Percentiles rank a stretch among this genome's conserved stretches.
Conservation (phyloP, 2,797 vertebrate genomes). For the Tauraco hartlaubi region DNA sequence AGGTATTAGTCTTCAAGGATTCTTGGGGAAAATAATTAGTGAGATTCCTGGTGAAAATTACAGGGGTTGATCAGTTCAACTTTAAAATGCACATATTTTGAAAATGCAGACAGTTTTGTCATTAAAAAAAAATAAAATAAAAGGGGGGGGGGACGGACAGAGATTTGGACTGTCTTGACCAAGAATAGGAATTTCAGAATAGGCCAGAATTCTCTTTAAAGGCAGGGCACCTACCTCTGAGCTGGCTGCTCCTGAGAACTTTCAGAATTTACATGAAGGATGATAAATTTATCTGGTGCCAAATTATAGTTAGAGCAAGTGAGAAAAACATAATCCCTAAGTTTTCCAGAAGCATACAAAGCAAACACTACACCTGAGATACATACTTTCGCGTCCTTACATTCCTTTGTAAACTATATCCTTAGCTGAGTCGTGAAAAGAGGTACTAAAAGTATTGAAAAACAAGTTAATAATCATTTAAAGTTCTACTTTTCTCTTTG, state of each 20-base stretch:
- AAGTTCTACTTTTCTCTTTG: neutral
- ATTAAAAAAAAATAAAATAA: neutral
- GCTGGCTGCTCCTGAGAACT: too few relatives aligned
- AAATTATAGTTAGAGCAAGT: neutral
- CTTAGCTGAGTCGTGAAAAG: neutral
- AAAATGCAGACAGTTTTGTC: neutral
- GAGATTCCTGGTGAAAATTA: neutral
- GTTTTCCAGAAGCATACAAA: neutral
- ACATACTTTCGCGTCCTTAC: neutral
- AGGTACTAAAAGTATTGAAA: neutral
- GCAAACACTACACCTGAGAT: neutral
- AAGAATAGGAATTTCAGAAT: neutral
- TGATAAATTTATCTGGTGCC: neutral
- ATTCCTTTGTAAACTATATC: neutral
- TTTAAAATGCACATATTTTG: neutral
- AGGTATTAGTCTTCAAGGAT: neutral
- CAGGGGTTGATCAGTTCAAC: neutral
- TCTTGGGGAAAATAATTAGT: neutral
- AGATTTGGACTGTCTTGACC: neutral
- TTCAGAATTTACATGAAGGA: neutral
- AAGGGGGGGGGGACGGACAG: fast-evolving
- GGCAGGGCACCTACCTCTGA: neutral
- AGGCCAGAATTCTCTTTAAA: neutral
- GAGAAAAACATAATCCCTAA: neutral
- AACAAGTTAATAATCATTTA: neutral